Conservation (phyloP, 1,140 invertebrate genomes). For the Sitodiplosis mosellana region DNA sequence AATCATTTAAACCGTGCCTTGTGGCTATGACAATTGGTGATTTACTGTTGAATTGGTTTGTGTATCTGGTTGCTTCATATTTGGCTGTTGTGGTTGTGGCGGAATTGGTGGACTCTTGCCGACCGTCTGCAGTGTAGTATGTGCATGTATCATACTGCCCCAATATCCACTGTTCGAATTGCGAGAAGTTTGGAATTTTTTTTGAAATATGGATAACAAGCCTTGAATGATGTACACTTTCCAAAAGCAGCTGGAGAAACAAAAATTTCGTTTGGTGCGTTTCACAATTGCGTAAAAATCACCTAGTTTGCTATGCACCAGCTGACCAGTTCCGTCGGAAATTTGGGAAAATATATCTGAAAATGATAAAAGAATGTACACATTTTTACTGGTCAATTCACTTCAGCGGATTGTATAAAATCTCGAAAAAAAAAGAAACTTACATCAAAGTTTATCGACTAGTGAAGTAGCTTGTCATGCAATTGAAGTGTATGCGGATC, state of each 20-base stretch:
- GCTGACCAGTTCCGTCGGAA: slow-evolving; percentile 81
- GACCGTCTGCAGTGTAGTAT: slow-evolving; percentile 41
- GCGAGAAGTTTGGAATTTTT: slow-evolving; percentile 37
- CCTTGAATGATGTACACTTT: slow-evolving; percentile 49
- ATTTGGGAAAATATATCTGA: slow-evolving; percentile 95
- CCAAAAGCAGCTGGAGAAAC: slow-evolving; percentile 47
- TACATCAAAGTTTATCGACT: slow-evolving; percentile 95
- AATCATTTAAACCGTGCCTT: slow-evolving; percentile 5
- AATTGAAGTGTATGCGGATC: no score
- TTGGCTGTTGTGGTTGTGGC: slow-evolving; percentile 9
- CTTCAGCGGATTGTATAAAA: background rate
- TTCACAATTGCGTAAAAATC: no score
- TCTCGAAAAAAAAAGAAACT: slow-evolving; percentile 27
- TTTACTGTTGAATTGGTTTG: slow-evolving; percentile 14
- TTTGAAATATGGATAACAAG: slow-evolving; percentile 63
- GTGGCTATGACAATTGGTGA: slow-evolving; percentile 9
- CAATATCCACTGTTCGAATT: slow-evolving; percentile 48
- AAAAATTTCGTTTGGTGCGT: no score
- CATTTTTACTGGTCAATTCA: background rate
- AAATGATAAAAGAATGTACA: slow-evolving; percentile 15
- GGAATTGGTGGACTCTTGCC: slow-evolving; percentile 67
- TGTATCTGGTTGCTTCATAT: slow-evolving; percentile 6
- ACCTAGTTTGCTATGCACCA: slow-evolving; percentile 73
- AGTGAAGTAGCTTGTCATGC: no score
- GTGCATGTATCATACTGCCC: slow-evolving; percentile 61